Conservation (phyloP, 2,797 vertebrate species). For the Sphenodon punctatus region DNA sequence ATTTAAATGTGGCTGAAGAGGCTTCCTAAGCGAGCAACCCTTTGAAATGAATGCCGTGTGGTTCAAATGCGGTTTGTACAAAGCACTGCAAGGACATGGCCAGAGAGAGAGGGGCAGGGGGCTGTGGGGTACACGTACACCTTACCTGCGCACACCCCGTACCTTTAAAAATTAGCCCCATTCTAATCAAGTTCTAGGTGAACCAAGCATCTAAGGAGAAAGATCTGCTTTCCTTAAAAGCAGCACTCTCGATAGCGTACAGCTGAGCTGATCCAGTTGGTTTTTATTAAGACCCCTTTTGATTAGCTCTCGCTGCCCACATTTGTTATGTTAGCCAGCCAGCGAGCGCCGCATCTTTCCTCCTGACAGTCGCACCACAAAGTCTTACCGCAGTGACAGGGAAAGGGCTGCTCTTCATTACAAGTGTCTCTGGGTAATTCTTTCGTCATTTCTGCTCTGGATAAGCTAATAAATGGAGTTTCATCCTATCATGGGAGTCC, state of each 20-base stretch:
- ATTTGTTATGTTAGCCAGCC: slow-evolving; percentile 24
- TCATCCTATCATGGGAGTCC: background rate
- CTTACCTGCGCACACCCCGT: too few species aligned
- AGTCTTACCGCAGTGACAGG: background rate
- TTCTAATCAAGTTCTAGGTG: too few species aligned
- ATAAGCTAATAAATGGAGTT: background rate
- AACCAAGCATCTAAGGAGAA: slow-evolving; percentile 35
- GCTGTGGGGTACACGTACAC: too few species aligned
- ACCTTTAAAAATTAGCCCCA: too few species aligned
- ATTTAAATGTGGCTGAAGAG: too few species aligned
- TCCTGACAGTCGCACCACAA: background rate
- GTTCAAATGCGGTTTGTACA: too few species aligned
- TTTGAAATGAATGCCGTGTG: too few species aligned
- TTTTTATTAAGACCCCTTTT: slow-evolving; percentile 23
- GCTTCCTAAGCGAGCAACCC: too few species aligned
- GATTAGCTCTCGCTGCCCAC: background rate
- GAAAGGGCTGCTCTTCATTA: background rate
- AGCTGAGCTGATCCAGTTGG: slow-evolving; percentile 8
- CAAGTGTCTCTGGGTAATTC: background rate
- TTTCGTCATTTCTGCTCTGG: background rate
- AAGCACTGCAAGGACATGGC: too few species aligned
- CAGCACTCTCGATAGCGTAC: slow-evolving; percentile 30
- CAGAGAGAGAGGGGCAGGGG: too few species aligned
- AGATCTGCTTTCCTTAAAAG: slow-evolving; percentile 57
- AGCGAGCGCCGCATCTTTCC: slow-evolving; percentile 2